phyloP scores from a whole-genome alignment of 1,140 invertebrate species.

The Antheraea pernyi region DNA sequence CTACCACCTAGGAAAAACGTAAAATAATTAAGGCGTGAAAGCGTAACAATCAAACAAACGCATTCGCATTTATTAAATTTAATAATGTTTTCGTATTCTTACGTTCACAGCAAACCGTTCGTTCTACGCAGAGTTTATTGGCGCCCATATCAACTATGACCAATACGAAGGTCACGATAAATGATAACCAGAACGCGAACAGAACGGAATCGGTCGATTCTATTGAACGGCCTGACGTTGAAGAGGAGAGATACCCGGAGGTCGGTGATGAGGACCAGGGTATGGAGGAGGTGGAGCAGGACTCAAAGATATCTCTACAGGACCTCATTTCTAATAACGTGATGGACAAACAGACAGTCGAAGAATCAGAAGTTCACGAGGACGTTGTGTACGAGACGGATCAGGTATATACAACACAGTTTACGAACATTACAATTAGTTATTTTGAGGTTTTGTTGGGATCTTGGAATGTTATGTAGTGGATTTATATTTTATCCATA shows the following conservation, averaged over 20 bases:
- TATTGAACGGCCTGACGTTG: not conserved
- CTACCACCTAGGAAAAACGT: too few species aligned
- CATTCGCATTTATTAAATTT: too few species aligned
- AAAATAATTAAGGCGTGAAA: too few species aligned
- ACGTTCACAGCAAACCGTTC: slow-evolving; percentile 20
- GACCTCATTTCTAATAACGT: too few species aligned
- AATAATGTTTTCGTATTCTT: not conserved
- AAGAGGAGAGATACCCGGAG: not conserved
- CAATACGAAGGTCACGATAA: slow-evolving; percentile 1
- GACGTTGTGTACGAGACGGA: slow-evolving; percentile 39
- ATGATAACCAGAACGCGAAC: too few species aligned
- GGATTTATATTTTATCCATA: too few species aligned
- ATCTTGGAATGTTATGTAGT: too few species aligned
- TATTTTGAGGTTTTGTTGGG: too few species aligned
- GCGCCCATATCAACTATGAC: slow-evolving; percentile 43
- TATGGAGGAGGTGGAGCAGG: slow-evolving; percentile 16
- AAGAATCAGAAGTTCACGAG: too few species aligned
- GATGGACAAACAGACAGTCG: not conserved
- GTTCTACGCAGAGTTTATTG: slow-evolving; percentile 55
- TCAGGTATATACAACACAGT: not conserved
- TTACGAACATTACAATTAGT: too few species aligned
- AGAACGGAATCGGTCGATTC: too few species aligned
- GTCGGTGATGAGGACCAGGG: slow-evolving; percentile 1
- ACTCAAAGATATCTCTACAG: slow-evolving; percentile 8
- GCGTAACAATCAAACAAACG: too few species aligned